Conservation (phyloP, 1,140 invertebrate genomes). For the Sitodiplosis mosellana region DNA sequence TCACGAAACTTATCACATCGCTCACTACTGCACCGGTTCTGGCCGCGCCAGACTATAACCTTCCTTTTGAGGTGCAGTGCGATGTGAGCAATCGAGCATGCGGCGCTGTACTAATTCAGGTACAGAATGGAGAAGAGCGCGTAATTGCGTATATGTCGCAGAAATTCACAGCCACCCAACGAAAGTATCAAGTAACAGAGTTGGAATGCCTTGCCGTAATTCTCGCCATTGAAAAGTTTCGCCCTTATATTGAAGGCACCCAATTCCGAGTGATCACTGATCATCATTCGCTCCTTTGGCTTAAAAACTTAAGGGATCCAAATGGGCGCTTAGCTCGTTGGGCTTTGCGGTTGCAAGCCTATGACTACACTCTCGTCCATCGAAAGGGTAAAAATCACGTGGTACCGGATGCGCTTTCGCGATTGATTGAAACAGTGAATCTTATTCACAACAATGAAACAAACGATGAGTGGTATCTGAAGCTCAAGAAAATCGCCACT, state of each 20-base stretch:
- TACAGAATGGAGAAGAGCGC: constrained; percentile 5
- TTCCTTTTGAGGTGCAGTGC: constrained; percentile 7
- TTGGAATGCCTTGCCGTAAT: constrained; percentile 5
- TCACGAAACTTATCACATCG: not conserved
- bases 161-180: constrained; percentile 3
- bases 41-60: constrained; percentile 6
- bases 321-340: too few species aligned
- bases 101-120: constrained; percentile 8
- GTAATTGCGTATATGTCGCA: constrained; percentile 15
- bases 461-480: too few species aligned
- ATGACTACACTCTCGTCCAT: too few species aligned
- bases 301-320: too few species aligned
- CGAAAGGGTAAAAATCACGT: too few species aligned
- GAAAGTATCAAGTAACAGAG: constrained; percentile 5
- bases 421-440: too few species aligned
- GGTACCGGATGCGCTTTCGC: too few species aligned
- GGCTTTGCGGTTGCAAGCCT: too few species aligned
- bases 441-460: too few species aligned
- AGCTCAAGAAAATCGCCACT: too few species aligned
- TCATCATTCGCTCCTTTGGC: too few species aligned
- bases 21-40: constrained; percentile 7
- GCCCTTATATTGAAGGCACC: constrained; percentile 1
- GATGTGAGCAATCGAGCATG: constrained; percentile 9
- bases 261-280: too few species aligned
- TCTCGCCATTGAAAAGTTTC: constrained; percentile 2